Conservation (phyloP, 2,888 invertebrate species). For the Trichopoda pennipes region DNA sequence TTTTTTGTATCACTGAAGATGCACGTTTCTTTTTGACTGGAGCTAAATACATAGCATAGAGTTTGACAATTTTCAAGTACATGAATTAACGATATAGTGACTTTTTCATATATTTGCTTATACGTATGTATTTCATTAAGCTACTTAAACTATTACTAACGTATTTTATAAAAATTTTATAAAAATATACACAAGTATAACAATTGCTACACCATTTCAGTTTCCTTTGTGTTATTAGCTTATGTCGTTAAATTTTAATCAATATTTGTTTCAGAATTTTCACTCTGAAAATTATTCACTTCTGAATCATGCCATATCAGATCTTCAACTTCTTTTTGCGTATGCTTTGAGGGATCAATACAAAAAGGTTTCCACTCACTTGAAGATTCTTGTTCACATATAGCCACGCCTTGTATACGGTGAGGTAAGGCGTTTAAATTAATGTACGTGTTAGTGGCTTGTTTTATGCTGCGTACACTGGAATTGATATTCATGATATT, state of each 20-base stretch:
- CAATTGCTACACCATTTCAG: neutral
- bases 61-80: too few relatives aligned
- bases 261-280: slow-evolving; percentile 55
- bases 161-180: too few relatives aligned
- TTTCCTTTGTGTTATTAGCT: too few relatives aligned
- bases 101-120: too few relatives aligned
- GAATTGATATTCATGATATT: neutral
- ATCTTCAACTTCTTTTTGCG: slow-evolving; percentile 49
- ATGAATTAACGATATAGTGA: too few relatives aligned
- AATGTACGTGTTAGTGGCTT: slow-evolving; percentile 57
- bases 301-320: slow-evolving; percentile 55
- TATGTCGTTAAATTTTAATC: too few relatives aligned
- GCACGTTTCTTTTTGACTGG: too few relatives aligned
- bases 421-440: slow-evolving; percentile 60
- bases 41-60: too few relatives aligned
- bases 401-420: slow-evolving; percentile 54
- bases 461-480: slow-evolving; percentile 57
- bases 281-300: slow-evolving; percentile 4
- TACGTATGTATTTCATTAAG: too few relatives aligned
- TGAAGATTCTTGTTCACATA: slow-evolving; percentile 31
- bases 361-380: slow-evolving; percentile 62
- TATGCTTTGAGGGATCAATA: slow-evolving; percentile 51
- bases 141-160: too few relatives aligned
- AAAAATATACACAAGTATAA: neutral
- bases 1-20: too few relatives aligned